phyloP scores from a whole-genome alignment of 2,888 invertebrate species.

The Melitaea athalia region DNA sequence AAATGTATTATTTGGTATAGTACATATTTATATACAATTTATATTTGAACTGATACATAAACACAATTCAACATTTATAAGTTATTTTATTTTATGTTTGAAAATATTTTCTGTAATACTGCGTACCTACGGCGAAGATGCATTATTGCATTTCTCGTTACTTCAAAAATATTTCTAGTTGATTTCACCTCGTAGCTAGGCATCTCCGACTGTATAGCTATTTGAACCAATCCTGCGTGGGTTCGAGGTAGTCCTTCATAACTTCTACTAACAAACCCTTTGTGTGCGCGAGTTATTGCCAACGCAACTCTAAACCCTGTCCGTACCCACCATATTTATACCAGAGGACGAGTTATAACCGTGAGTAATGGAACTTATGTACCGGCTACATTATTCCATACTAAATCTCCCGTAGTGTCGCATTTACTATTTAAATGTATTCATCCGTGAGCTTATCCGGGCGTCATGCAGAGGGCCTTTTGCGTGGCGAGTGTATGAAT shows the following conservation, averaged over 20 bases:
- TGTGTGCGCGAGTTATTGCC: conserved; percentile 67
- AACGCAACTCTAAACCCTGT: conserved; percentile 70
- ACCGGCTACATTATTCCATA: conserved; percentile 71
- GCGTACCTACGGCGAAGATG: neutral
- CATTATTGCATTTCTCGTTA: conserved; percentile 9
- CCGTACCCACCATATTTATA: conserved; percentile 73
- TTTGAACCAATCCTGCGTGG: conserved; percentile 59
- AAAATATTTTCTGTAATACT: neutral
- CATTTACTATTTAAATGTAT: conserved; percentile 82
- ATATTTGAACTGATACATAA: neutral
- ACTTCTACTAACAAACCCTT: conserved; percentile 80
- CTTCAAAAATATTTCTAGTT: conserved; percentile 23
- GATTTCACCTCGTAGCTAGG: conserved; percentile 27
- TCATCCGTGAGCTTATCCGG: conserved; percentile 77
- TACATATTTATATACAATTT: neutral
- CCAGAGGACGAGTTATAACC: conserved; percentile 71
- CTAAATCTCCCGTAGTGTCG: conserved; percentile 76
- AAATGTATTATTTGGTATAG: neutral
- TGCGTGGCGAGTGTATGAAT: conserved; percentile 70
- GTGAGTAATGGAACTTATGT: conserved; percentile 77
- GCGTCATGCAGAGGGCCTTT: conserved; percentile 75
- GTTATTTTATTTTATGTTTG: neutral
- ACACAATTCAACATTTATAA: neutral
- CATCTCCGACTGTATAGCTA: conserved; percentile 33
- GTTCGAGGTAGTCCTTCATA: conserved; percentile 71